These are phyloP conservation scores for Bombus sibiricus DNA, from an alignment of 1,140 invertebrate genomes.

Conservation along the genomic window DNA sequence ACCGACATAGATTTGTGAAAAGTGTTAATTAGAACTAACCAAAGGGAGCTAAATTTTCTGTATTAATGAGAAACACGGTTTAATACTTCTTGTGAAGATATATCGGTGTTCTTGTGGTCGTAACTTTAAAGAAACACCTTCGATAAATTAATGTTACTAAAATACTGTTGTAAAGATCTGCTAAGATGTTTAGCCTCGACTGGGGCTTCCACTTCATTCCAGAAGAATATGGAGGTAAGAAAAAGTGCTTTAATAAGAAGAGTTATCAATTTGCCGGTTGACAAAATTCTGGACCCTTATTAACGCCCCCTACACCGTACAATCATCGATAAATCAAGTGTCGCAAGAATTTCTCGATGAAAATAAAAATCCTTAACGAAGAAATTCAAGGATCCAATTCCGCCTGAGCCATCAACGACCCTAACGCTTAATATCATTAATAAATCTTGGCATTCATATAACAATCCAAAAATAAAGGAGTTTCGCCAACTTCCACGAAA, in stretches of 20 bases:
- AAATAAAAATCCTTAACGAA: not conserved
- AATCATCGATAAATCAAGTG: too few species aligned
- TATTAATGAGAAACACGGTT: too few species aligned
- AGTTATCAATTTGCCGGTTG: not conserved
- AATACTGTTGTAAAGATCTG: not conserved
- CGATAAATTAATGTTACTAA: too few species aligned
- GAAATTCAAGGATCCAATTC: not conserved
- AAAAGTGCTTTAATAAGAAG: not conserved
- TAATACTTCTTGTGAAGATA: too few species aligned
- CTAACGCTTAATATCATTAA: not conserved
- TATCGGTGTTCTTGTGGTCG: too few species aligned
- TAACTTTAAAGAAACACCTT: too few species aligned
- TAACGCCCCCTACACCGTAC: too few species aligned
- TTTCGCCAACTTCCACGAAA: not conserved
- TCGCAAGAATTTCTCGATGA: not conserved
- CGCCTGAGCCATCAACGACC: too few species aligned
- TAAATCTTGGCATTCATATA: not conserved
- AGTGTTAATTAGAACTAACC: not conserved
- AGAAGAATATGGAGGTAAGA: slow-evolving; percentile 43
- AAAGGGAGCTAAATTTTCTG: too few species aligned
- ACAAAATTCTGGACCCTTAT: not conserved
- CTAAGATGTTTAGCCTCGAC: slow-evolving; percentile 48
- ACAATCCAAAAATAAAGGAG: not conserved
- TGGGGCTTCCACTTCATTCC: slow-evolving; percentile 47
- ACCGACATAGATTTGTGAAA: not conserved